A percentile compares a stretch with the other conserved stretches of the same genome.
These are phyloP conservation scores for Tyria jacobaeae DNA, from an alignment of 2,888 invertebrate species.

Conservation along the genomic window DNA sequence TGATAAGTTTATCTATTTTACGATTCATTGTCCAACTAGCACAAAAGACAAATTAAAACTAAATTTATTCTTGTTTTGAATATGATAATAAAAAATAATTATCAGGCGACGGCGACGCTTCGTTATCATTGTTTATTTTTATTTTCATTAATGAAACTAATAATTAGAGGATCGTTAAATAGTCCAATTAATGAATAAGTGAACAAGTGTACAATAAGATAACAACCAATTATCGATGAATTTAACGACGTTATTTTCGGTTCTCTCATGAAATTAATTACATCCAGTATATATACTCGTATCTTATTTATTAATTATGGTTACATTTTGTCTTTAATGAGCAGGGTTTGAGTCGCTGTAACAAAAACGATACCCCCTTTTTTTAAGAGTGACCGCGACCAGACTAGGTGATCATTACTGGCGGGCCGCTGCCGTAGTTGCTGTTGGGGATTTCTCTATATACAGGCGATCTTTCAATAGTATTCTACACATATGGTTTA, in stretches of 20 bases:
- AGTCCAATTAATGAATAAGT: slow-evolving; percentile 45
- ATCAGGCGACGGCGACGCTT: slow-evolving; percentile 13
- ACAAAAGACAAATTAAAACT: slow-evolving; percentile 23
- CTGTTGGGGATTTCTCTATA: too few species aligned
- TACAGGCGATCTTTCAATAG: too few species aligned
- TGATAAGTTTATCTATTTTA: slow-evolving; percentile 22
- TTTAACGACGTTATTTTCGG: not conserved
- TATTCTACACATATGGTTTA: too few species aligned
- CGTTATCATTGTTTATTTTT: slow-evolving; percentile 43
- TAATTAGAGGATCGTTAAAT: slow-evolving; percentile 53
- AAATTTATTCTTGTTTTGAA: slow-evolving; percentile 17
- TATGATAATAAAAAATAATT: slow-evolving; percentile 20
- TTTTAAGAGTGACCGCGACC: too few species aligned
- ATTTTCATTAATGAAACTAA: slow-evolving; percentile 46
- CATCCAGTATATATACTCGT: not conserved
- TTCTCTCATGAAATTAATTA: not conserved
- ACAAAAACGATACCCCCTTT: too few species aligned
- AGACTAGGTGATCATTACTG: too few species aligned
- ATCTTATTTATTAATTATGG: too few species aligned
- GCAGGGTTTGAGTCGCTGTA: too few species aligned
- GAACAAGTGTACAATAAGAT: not conserved
- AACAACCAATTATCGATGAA: not conserved
- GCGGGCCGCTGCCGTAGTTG: too few species aligned
- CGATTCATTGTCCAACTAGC: slow-evolving; percentile 18
- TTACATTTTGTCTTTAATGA: too few species aligned